phyloP scores from a whole-genome alignment of 2,113 vertebrate species.

The Baryphthengus martii region DNA sequence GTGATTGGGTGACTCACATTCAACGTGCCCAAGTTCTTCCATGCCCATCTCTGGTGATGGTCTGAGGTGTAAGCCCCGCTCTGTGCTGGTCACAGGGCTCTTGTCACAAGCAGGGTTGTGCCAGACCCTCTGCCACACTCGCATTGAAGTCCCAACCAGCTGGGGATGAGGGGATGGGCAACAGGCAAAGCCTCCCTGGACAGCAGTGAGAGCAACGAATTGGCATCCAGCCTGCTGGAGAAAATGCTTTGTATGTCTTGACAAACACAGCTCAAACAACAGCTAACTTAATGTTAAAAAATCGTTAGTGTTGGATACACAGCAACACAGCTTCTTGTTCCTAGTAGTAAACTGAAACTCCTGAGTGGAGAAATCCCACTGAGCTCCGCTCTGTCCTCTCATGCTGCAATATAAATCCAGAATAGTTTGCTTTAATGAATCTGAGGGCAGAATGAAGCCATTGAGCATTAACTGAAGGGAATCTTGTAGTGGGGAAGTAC shows the following conservation, averaged over 20 bases:
- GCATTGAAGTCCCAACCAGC: rapidly evolving
- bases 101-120: rapidly evolving
- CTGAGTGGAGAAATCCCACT: not conserved
- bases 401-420: rapidly evolving
- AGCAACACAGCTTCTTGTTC: not conserved
- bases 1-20: rapidly evolving
- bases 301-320: rapidly evolving
- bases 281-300: not conserved
- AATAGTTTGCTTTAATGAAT: not conserved
- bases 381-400: not conserved
- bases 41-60: rapidly evolving
- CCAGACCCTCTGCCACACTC: not conserved
- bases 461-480: not conserved
- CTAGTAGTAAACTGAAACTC: not conserved
- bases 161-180: not conserved
- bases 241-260: rapidly evolving
- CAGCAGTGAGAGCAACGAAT: rapidly evolving
- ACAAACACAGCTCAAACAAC: not conserved
- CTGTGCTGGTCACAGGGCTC: not conserved
- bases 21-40: not conserved
- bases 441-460: not conserved
- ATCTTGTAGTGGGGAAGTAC: not conserved
- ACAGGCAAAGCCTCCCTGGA: not conserved
- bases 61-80: rapidly evolving
- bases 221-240: not conserved